Conservation (phyloP, 2,113 vertebrate genomes). For the Mormyrus iriodes region DNA sequence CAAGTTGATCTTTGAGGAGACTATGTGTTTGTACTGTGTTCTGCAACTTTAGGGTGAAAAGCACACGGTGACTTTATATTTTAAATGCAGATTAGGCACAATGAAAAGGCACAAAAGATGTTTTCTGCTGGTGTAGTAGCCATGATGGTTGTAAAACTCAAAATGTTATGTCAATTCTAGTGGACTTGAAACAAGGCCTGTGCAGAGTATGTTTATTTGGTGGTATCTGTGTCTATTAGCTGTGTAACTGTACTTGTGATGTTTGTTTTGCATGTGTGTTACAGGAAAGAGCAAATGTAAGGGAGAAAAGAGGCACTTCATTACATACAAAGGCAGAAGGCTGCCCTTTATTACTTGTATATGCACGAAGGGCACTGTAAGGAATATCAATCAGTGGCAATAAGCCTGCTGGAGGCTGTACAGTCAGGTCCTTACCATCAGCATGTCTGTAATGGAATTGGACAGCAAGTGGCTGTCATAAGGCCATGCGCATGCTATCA, state of each 20-base stretch:
- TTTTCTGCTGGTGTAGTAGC: too few relatives aligned
- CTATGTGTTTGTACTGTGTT: too few relatives aligned
- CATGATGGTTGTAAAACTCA: neutral
- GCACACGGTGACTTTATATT: too few relatives aligned
- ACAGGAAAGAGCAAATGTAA: conserved; percentile 16
- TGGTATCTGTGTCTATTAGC: neutral
- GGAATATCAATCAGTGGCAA: conserved; percentile 46
- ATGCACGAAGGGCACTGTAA: conserved; percentile 44
- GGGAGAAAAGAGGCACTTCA: conserved; percentile 32
- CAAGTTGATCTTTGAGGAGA: too few relatives aligned
- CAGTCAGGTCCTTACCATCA: neutral
- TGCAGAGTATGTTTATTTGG: neutral
- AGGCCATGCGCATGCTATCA: neutral
- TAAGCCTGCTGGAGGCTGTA: neutral
- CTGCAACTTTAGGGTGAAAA: too few relatives aligned
- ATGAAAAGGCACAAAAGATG: too few relatives aligned
- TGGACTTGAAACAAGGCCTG: neutral
- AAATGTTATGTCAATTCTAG: neutral
- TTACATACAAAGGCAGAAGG: conserved; percentile 44
- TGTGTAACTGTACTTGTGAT: neutral
- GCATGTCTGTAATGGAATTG: neutral
- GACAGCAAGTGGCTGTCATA: neutral
- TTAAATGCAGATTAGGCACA: too few relatives aligned
- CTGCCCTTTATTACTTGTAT: conserved; percentile 44
- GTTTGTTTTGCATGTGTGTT: conserved; percentile 13